Evolutionary conservation across 1,140 invertebrate species (phyloP).

Genomic region (Lycorma delicatula): DNA sequence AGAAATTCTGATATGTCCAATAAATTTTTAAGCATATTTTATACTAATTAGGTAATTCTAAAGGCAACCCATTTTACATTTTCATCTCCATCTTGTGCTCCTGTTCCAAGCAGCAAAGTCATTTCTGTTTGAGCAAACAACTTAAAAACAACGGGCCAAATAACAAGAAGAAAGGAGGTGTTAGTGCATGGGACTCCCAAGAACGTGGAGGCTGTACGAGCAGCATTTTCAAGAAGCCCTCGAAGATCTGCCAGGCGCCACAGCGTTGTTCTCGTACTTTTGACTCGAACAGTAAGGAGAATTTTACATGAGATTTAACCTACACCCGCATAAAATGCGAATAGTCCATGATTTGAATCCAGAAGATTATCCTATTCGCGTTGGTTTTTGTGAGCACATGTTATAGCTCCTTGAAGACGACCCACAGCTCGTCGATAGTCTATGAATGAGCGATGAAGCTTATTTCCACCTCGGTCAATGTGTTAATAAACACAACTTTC

Average conservation of each 20-base stretch:
- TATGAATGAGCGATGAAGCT: constrained; percentile 1
- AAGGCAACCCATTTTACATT: too few relatives aligned
- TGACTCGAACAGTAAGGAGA: neutral
- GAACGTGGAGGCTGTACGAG: neutral
- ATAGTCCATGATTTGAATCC: constrained; percentile 3
- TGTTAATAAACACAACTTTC: neutral
- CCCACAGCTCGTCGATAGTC: neutral
- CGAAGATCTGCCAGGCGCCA: neutral
- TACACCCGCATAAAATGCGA: constrained; percentile 1
- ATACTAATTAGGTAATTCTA: too few relatives aligned
- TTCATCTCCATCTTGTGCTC: too few relatives aligned
- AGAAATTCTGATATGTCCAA: too few relatives aligned
- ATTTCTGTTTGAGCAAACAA: too few relatives aligned
- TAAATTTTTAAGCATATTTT: too few relatives aligned
- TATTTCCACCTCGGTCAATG: neutral
- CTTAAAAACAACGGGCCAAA: too few relatives aligned
- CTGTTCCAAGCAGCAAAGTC: too few relatives aligned
- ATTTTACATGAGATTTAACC: neutral
- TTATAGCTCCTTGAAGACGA: neutral
- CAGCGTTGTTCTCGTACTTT: neutral
- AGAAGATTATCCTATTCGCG: neutral
- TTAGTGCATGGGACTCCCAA: too few relatives aligned
- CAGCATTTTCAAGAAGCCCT: neutral
- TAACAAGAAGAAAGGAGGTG: too few relatives aligned
- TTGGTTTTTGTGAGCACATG: constrained; percentile 3